A percentile compares a stretch with the other conserved stretches of the same genome.
phyloP scores from a whole-genome alignment of 2,113 vertebrate species.

The Pomatostomus ruficeps region DNA sequence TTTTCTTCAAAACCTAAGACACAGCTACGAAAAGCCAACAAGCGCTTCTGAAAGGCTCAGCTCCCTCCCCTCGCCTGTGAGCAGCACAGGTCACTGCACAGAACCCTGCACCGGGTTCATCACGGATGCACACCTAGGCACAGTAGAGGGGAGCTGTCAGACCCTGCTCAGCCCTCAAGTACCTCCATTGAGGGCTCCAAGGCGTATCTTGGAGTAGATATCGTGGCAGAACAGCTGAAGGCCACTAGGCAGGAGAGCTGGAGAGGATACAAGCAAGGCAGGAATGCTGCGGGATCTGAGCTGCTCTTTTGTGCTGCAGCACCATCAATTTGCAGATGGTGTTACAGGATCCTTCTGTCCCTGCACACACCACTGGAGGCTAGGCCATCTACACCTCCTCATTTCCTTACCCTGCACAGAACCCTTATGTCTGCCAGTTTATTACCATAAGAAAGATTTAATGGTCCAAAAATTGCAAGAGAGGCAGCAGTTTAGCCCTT shows the following conservation, averaged over 20 bases:
- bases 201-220: neutral
- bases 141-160: neutral
- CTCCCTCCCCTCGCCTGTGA: neutral
- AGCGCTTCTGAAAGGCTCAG: rapidly evolving
- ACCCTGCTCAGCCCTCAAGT: neutral
- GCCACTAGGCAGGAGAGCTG: neutral
- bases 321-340: neutral
- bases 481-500: neutral
- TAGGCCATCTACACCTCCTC: neutral
- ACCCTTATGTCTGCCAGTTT: neutral
- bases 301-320: neutral
- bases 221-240: neutral
- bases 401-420: neutral
- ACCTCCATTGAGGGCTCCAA: neutral
- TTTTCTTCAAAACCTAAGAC: neutral
- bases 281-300: neutral
- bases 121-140: too few species aligned
- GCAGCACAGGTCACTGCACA: neutral
- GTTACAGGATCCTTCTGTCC: neutral
- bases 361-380: neutral
- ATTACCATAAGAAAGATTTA: neutral
- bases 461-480: neutral
- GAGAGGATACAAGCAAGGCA: neutral
- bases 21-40: neutral
- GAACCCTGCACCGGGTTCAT: neutral